Evolutionary conservation across 2,113 vertebrate species (phyloP).

Genomic region (Phylloscopus whistleri): DNA sequence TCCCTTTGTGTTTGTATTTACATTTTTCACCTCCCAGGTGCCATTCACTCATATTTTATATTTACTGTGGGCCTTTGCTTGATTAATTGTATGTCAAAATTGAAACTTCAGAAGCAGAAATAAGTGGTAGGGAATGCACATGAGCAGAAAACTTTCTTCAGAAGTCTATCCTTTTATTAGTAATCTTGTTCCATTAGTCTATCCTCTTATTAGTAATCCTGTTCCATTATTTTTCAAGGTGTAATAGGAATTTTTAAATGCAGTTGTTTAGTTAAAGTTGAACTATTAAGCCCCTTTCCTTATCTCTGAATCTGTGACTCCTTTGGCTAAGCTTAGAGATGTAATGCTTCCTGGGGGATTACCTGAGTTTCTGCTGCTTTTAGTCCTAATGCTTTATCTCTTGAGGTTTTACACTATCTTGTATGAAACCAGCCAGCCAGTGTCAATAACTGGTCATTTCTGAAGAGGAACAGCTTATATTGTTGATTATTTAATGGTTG

Average conservation of each 20-base stretch:
- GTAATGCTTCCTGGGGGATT: not conserved
- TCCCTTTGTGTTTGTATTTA: not conserved
- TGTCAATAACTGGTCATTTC: slow-evolving; percentile 25
- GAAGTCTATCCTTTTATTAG: not conserved
- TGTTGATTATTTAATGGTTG: not conserved
- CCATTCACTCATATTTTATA: not conserved
- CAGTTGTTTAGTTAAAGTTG: not conserved
- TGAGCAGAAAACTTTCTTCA: not conserved
- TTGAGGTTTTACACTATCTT: not conserved
- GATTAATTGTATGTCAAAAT: not conserved
- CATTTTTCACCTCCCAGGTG: not conserved
- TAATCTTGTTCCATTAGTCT: not conserved
- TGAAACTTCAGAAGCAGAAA: not conserved
- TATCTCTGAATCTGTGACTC: not conserved
- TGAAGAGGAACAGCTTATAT: not conserved
- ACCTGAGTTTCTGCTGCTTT: not conserved
- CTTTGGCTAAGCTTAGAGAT: not conserved
- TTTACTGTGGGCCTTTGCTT: not conserved
- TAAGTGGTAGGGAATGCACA: not conserved
- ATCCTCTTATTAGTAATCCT: not conserved
- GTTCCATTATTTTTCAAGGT: not conserved
- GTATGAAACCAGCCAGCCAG: not conserved
- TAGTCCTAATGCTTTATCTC: not conserved
- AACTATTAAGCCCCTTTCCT: not conserved
- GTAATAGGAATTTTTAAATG: not conserved